Percentiles rank a stretch among this genome's conserved stretches.
Conservation (phyloP, 2,888 invertebrate species). For the Mesorhabditis sp. region DNA sequence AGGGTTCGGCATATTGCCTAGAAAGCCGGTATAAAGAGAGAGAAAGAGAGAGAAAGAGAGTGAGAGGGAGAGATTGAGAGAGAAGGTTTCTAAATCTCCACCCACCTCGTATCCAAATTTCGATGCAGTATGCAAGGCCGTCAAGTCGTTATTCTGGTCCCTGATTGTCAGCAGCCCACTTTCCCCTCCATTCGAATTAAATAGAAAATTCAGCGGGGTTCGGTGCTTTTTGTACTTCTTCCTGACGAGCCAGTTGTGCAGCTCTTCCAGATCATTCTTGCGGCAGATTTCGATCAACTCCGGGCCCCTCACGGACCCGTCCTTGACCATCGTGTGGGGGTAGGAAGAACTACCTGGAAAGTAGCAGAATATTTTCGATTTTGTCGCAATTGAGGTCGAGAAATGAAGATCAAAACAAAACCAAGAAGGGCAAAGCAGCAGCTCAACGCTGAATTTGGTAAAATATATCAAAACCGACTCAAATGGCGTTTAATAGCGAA, state of each 20-base stretch:
- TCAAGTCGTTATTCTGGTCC: slow-evolving; percentile 54
- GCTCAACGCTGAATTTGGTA: no score
- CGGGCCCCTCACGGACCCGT: not conserved
- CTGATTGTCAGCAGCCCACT: slow-evolving; percentile 14
- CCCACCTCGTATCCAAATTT: slow-evolving; percentile 71
- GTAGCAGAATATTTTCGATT: no score
- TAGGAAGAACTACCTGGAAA: no score
- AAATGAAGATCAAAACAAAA: no score
- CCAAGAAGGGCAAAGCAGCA: no score
- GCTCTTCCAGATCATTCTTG: not conserved
- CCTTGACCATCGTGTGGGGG: no score
- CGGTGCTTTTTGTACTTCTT: slow-evolving; percentile 38
- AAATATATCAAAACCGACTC: no score
- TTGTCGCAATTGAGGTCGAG: no score
- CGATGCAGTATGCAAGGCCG: slow-evolving; percentile 74
- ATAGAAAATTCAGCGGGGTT: slow-evolving; percentile 29
- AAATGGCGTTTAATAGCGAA: no score
- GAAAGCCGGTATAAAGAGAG: not conserved
- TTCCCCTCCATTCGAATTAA: no score
- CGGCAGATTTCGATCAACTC: not conserved
- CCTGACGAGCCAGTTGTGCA: slow-evolving; percentile 18
- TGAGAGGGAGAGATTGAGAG: not conserved
- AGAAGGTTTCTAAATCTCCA: no score
- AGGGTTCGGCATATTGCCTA: slow-evolving; percentile 20
- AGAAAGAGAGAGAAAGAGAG: not conserved